A percentile compares a stretch with the other conserved stretches of the same genome.
These are phyloP conservation scores for Gandaritis pyraliata DNA, from an alignment of 2,888 invertebrate species.

Conservation along the genomic window DNA sequence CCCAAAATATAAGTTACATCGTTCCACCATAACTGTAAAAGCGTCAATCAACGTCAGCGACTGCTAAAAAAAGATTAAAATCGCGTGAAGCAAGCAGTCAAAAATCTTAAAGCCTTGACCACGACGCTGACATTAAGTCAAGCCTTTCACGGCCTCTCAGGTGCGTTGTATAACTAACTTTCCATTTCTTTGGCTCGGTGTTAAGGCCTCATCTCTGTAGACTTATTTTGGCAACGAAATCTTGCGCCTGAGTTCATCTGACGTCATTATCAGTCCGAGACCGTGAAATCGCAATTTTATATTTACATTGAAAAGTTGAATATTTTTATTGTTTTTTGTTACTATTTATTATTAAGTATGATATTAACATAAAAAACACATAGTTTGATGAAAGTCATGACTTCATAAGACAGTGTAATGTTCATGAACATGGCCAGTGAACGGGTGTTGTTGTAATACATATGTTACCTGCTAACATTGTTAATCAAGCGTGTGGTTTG, in stretches of 20 bases:
- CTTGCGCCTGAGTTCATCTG: constrained; percentile 13
- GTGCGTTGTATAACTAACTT: constrained; percentile 83
- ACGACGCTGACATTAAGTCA: constrained; percentile 79
- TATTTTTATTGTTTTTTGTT: too few species aligned
- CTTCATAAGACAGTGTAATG: too few species aligned
- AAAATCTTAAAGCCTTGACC: constrained; percentile 79
- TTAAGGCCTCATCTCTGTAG: constrained; percentile 48
- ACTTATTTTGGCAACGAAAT: constrained; percentile 31
- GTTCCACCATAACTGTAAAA: constrained; percentile 19
- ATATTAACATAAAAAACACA: too few species aligned
- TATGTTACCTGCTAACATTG: not conserved
- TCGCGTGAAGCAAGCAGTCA: constrained; percentile 69
- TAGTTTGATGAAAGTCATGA: too few species aligned
- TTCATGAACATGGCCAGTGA: too few species aligned
- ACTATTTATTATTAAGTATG: too few species aligned
- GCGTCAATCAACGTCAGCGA: constrained; percentile 53
- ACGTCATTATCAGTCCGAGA: constrained; percentile 15
- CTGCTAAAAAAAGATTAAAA: constrained; percentile 57
- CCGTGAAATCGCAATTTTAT: constrained; percentile 4
- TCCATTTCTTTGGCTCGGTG: constrained; percentile 72
- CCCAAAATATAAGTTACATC: not conserved
- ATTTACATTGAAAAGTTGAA: constrained; percentile 1
- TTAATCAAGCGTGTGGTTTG: not conserved
- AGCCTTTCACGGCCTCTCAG: constrained; percentile 81
- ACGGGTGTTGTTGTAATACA: too few species aligned